Percentiles rank a stretch among this genome's conserved stretches.
Conservation (phyloP, 2,797 vertebrate genomes). For the Neopelma chrysocephalum region DNA sequence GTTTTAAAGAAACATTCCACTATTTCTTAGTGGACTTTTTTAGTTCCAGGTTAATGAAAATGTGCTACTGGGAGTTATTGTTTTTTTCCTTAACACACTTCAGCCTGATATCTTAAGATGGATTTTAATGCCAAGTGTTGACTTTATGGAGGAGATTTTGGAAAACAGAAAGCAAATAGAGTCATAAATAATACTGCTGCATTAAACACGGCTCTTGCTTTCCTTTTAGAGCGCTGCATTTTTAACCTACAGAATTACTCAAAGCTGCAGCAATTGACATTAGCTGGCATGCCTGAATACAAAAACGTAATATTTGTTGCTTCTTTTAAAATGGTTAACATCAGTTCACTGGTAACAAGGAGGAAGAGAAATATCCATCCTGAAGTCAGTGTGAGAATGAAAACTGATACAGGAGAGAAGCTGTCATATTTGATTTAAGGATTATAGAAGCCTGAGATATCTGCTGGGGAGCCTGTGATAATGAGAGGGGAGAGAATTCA, state of each 20-base stretch:
- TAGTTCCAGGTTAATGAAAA: conserved; percentile 24
- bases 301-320: background rate
- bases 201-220: background rate
- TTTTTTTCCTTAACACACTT: background rate
- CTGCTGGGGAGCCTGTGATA: background rate
- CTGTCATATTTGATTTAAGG: conserved; percentile 21
- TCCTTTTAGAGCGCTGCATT: background rate
- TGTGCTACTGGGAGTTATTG: background rate
- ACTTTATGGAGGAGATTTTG: conserved; percentile 8
- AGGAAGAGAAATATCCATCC: background rate
- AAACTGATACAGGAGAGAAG: background rate
- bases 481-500: background rate
- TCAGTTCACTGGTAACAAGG: background rate
- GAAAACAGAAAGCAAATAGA: conserved; percentile 3
- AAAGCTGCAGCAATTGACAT: background rate
- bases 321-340: background rate
- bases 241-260: background rate
- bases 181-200: conserved; percentile 3
- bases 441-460: background rate
- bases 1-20: background rate
- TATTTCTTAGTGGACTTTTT: background rate
- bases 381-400: background rate
- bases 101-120: background rate
- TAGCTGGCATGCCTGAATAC: background rate
- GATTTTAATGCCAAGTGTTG: conserved; percentile 13